A percentile compares a stretch with the other conserved stretches of the same genome.
Conservation (phyloP, 2,888 invertebrate species). For the Hermaeophaga mercurialis region DNA sequence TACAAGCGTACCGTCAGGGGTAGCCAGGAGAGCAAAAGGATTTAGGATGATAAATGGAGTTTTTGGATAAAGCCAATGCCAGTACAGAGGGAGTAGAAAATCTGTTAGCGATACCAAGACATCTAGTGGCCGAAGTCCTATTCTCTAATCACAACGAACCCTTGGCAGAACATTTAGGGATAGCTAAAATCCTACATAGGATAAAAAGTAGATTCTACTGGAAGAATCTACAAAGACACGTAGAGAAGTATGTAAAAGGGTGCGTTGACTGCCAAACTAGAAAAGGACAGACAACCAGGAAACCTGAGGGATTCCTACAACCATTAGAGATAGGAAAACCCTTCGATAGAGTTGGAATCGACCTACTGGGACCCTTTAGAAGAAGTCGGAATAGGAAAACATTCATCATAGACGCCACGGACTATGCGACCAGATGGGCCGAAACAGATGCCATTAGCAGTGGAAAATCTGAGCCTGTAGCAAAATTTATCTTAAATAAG, state of each 20-base stretch:
- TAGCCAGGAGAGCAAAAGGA: constrained; percentile 30
- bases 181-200: constrained; percentile 34
- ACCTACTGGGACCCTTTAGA: no score
- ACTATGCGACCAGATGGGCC: no score
- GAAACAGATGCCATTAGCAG: no score
- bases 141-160: constrained; percentile 32
- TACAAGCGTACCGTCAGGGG: no score
- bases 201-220: constrained; percentile 37
- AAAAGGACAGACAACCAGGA: constrained; percentile 29
- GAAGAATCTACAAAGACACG: constrained; percentile 27
- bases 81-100: constrained; percentile 18
- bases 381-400: no score
- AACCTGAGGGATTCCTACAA: constrained; percentile 34
- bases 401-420: no score
- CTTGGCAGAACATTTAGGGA: constrained; percentile 35
- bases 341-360: no score
- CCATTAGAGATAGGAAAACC: constrained; percentile 7
- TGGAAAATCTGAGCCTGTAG: no score
- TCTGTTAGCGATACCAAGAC: constrained; percentile 34
- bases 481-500: no score
- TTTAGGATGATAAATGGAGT: constrained; percentile 27
- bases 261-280: constrained; percentile 37
- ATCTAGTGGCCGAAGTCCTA: constrained; percentile 33
- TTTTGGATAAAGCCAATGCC: constrained; percentile 29
- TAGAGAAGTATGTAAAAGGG: no score